These are phyloP conservation scores for Nerophis ophidion DNA, from an alignment of 2,113 vertebrate species.

Conservation along the genomic window DNA sequence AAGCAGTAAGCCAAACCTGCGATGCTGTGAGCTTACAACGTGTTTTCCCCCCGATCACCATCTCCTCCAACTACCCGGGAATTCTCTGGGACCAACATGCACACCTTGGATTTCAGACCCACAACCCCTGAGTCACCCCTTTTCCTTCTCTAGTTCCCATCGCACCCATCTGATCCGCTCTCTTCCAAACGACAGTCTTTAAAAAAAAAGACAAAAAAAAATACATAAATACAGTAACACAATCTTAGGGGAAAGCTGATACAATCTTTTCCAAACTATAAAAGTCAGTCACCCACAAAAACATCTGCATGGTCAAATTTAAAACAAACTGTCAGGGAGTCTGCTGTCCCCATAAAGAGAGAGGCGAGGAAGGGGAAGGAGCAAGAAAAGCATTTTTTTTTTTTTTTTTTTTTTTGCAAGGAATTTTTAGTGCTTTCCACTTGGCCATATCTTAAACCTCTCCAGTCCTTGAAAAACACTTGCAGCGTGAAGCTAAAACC, in stretches of 20 bases:
- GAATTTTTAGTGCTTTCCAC: conserved; percentile 59
- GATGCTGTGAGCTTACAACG: conserved; percentile 52
- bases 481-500: conserved; percentile 37
- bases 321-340: conserved; percentile 82
- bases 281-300: conserved; percentile 81
- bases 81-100: conserved; percentile 26
- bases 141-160: conserved; percentile 24
- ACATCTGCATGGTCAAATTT: conserved; percentile 82
- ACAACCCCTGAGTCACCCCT: conserved; percentile 7
- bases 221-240: conserved; percentile 77
- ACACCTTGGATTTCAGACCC: conserved; percentile 58
- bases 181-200: conserved; percentile 43
- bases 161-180: conserved; percentile 1
- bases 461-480: conserved; percentile 32
- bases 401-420: conserved; percentile 48
- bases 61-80: conserved; percentile 13
- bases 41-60: conserved; percentile 31
- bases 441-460: conserved; percentile 46
- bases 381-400: conserved; percentile 42
- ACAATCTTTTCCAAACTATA: conserved; percentile 83
- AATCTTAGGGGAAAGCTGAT: conserved; percentile 78
- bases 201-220: no score
- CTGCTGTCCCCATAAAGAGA: conserved; percentile 75
- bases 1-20: conserved; percentile 65
- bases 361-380: conserved; percentile 30